A percentile compares a stretch with the other conserved stretches of the same genome.
Conservation (phyloP, 2,888 invertebrate genomes). For the Orchesella flavescens region DNA sequence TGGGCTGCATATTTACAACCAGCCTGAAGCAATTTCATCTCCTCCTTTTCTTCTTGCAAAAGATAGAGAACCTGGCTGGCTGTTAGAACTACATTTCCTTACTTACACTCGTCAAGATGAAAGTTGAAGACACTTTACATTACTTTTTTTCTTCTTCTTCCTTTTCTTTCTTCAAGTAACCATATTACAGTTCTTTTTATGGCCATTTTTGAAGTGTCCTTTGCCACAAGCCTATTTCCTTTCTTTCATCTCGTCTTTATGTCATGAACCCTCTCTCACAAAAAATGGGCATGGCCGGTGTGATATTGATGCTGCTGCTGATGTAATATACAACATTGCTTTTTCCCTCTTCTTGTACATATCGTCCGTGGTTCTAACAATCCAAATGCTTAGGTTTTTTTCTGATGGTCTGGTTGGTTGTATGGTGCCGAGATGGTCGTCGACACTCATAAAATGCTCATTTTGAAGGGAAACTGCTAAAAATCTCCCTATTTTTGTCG, state of each 20-base stretch:
- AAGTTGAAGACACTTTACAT: constrained; percentile 61
- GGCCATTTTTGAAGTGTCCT: constrained; percentile 63
- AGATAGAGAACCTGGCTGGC: constrained; percentile 36
- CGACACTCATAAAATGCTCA: constrained; percentile 62
- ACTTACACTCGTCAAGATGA: constrained; percentile 48
- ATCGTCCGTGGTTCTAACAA: too few relatives aligned
- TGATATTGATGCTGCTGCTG: background rate
- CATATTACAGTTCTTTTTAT: constrained; percentile 63
- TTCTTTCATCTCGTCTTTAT: constrained; percentile 58
- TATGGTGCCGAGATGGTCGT: constrained; percentile 41
- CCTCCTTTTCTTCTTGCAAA: constrained; percentile 27
- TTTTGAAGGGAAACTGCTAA: constrained; percentile 57
- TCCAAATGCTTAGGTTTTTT: background rate
- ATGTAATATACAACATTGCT: too few relatives aligned
- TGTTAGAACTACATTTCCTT: constrained; percentile 47
- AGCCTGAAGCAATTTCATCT: constrained; percentile 49
- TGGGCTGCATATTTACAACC: constrained; percentile 24
- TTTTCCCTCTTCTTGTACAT: too few relatives aligned
- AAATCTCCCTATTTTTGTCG: constrained; percentile 59
- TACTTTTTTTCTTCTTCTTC: constrained; percentile 44
- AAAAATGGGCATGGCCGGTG: constrained; percentile 47
- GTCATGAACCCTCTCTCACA: constrained; percentile 51
- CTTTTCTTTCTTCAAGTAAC: constrained; percentile 52
- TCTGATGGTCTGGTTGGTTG: constrained; percentile 3
- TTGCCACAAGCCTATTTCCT: constrained; percentile 65